phyloP scores from a whole-genome alignment of 2,797 vertebrate species.

The Gila robusta region DNA sequence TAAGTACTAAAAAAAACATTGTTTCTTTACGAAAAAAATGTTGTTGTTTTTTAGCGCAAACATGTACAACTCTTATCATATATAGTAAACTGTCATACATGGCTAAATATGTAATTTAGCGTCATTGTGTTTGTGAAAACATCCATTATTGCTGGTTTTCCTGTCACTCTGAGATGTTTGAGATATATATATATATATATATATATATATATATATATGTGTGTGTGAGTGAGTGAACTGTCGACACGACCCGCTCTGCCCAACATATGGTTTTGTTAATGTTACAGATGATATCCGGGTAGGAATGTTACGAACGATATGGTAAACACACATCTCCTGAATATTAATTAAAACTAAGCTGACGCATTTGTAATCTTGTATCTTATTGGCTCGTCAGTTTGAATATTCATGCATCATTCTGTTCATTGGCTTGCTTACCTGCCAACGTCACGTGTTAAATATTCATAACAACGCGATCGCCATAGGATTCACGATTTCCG shows the following conservation, averaged over 20 bases:
- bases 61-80: neutral
- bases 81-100: neutral
- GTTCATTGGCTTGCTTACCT: neutral
- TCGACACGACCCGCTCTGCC: neutral
- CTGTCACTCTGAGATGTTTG: neutral
- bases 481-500: neutral
- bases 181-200: no score
- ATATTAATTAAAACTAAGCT: neutral
- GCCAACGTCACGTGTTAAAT: neutral
- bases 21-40: neutral
- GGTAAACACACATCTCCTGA: neutral
- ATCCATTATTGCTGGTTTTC: neutral
- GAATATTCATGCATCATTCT: neutral
- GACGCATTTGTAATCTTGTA: neutral
- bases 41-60: neutral
- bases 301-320: neutral
- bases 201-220: neutral
- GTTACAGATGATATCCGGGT: neutral
- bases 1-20: slow-evolving; percentile 65
- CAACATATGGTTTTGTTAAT: neutral
- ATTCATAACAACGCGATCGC: neutral
- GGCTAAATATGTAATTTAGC: neutral
- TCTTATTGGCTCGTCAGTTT: neutral
- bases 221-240: no score
- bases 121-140: no score